A percentile compares a stretch with the other conserved stretches of the same genome.
Conservation (phyloP, 2,797 vertebrate genomes). For the Myiothlypis chrysogaster region DNA sequence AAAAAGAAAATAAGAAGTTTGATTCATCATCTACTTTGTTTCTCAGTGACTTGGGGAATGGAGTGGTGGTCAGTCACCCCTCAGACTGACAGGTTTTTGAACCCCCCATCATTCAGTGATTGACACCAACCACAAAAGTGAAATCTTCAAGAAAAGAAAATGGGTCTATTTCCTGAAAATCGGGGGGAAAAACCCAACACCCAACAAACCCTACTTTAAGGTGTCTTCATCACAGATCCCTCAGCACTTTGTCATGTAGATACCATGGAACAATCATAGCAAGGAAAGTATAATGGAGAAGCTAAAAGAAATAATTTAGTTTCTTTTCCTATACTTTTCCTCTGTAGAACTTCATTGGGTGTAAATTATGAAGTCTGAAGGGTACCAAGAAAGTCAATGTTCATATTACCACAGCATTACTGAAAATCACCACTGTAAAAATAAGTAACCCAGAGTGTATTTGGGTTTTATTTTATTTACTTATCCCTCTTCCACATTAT, state of each 20-base stretch:
- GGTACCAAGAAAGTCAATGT: not conserved
- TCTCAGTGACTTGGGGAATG: not conserved
- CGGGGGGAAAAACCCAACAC: accelerated
- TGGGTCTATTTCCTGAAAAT: not conserved
- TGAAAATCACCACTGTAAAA: not conserved
- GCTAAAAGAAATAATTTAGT: not conserved
- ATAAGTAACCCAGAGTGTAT: not conserved
- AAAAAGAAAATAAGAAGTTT: not conserved
- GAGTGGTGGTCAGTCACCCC: not conserved
- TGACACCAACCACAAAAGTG: not conserved
- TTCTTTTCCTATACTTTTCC: not conserved
- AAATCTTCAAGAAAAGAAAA: not conserved
- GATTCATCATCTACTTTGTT: not conserved
- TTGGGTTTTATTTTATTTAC: not conserved
- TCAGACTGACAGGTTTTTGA: not conserved
- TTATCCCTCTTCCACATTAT: not conserved
- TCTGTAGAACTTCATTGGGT: accelerated
- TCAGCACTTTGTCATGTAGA: not conserved
- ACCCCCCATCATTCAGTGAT: not conserved
- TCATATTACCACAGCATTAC: not conserved
- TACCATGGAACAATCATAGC: not conserved
- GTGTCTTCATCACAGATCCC: not conserved
- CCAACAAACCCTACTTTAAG: not conserved
- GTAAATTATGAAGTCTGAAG: not conserved
- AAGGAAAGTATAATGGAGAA: not conserved